These are phyloP conservation scores for Vulpes ferrilata DNA, from an alignment of 2,113 vertebrate species.

Conservation along the genomic window DNA sequence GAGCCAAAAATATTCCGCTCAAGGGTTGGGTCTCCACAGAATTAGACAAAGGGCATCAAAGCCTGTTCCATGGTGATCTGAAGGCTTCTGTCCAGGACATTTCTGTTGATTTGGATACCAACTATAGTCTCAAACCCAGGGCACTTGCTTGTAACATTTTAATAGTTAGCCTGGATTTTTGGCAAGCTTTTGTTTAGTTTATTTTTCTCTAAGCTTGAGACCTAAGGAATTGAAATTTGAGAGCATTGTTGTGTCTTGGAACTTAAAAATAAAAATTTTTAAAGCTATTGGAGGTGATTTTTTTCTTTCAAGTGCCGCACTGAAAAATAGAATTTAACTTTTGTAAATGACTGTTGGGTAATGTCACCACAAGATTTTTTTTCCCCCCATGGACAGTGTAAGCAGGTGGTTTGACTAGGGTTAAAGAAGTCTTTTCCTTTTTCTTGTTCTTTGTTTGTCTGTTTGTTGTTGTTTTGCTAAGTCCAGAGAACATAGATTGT, in stretches of 20 bases:
- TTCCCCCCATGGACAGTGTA: not conserved
- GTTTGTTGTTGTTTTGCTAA: not conserved
- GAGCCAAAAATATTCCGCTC: slow-evolving; percentile 57
- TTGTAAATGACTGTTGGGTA: slow-evolving; percentile 30
- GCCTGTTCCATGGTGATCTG: slow-evolving; percentile 70
- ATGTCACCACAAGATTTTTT: not conserved
- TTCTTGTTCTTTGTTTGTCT: not conserved
- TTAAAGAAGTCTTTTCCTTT: not conserved
- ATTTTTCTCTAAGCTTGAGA: slow-evolving; percentile 73
- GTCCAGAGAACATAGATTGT: not conserved
- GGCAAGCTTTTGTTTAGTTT: slow-evolving; percentile 75
- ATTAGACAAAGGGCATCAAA: slow-evolving; percentile 73
- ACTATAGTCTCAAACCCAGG: slow-evolving; percentile 42
- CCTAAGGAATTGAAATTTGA: slow-evolving; percentile 77
- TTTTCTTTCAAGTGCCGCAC: slow-evolving; percentile 10
- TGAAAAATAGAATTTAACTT: slow-evolving; percentile 59
- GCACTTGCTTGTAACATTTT: slow-evolving; percentile 71
- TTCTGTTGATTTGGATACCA: slow-evolving; percentile 74
- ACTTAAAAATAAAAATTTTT: slow-evolving; percentile 54
- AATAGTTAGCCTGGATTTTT: slow-evolving; percentile 73
- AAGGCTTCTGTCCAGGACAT: slow-evolving; percentile 68
- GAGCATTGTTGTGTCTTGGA: slow-evolving; percentile 60
- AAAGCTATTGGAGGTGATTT: slow-evolving; percentile 31
- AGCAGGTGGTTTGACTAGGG: slow-evolving; percentile 21
- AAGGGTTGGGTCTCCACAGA: slow-evolving; percentile 62